These are phyloP conservation scores for Helobdella robusta DNA, from an alignment of 2,888 invertebrate species.

Conservation along the genomic window DNA sequence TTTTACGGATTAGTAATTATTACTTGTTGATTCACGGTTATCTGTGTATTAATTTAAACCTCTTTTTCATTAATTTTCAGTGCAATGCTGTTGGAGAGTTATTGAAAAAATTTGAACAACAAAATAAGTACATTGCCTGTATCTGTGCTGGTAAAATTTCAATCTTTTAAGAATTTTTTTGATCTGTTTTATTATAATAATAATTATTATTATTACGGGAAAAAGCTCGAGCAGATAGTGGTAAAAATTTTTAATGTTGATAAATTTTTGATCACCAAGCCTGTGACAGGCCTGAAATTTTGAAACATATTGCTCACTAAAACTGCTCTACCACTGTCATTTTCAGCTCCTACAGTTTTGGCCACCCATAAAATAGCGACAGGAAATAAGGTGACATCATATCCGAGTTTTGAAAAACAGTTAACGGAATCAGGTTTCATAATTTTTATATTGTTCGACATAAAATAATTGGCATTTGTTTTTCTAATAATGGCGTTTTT, in stretches of 20 bases:
- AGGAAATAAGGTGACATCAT: conserved; percentile 77
- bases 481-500: too few species aligned
- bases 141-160: conserved; percentile 70
- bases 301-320: too few species aligned
- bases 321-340: conserved; percentile 2
- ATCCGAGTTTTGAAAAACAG: conserved; percentile 72
- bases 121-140: conserved; percentile 71
- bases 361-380: conserved; percentile 69
- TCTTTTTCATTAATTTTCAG: too few species aligned
- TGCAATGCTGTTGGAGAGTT: conserved; percentile 67
- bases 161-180: neutral
- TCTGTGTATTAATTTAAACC: too few species aligned
- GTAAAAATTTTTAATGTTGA: too few species aligned
- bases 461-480: neutral
- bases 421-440: conserved; percentile 55
- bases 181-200: neutral
- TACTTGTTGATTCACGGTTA: too few species aligned
- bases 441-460: neutral
- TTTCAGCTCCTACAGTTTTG: conserved; percentile 65
- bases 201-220: neutral
- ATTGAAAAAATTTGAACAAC: conserved; percentile 68
- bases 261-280: too few species aligned
- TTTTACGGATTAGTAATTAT: too few species aligned
- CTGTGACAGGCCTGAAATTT: too few species aligned
- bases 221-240: too few species aligned